Evolutionary conservation across 2,888 invertebrate genomes (phyloP).

Genomic region (Zygogramma bicolorata): DNA sequence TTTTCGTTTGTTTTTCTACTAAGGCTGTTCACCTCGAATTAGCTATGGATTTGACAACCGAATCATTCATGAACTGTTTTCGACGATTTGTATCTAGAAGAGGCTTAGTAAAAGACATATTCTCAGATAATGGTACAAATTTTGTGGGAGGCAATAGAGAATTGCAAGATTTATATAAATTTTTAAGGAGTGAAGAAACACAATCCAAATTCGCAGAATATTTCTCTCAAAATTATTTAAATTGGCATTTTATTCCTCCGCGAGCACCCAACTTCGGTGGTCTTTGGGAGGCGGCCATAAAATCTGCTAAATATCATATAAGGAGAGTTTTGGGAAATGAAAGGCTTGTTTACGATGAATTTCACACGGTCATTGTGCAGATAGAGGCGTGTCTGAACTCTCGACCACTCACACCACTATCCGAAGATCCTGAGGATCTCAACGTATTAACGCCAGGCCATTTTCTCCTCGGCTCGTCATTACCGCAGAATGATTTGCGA

Average conservation of each 20-base stretch:
- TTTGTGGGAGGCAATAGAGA: neutral
- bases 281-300: neutral
- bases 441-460: neutral
- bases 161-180: neutral
- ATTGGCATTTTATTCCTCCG: neutral
- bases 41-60: too few species aligned
- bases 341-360: neutral
- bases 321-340: neutral
- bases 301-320: neutral
- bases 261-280: neutral
- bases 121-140: neutral
- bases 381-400: neutral
- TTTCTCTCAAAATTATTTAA: neutral
- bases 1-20: neutral
- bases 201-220: neutral
- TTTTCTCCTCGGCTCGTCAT: too few species aligned
- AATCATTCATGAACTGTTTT: neutral
- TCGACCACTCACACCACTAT: neutral
- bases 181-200: neutral
- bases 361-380: neutral
- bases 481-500: too few species aligned
- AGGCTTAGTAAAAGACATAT: neutral
- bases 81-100: too few species aligned
- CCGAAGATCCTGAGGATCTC: neutral
- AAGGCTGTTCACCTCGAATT: neutral